phyloP scores from a whole-genome alignment of 2,888 invertebrate species.

The Acronicta aceris region DNA sequence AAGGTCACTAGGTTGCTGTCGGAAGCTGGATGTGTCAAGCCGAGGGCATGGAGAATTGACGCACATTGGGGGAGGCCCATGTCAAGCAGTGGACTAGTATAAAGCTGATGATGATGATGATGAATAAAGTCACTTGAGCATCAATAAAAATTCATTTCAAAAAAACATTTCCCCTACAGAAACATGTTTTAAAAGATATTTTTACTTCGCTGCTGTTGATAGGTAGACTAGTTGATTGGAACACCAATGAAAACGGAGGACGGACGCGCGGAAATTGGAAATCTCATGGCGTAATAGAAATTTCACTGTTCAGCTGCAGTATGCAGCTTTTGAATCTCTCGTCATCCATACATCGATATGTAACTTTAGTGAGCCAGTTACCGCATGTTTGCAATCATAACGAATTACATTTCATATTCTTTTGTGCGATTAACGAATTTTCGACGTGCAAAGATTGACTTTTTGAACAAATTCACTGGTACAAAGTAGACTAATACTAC shows the following conservation, averaged over 20 bases:
- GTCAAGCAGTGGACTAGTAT: too few relatives aligned
- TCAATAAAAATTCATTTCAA: too few relatives aligned
- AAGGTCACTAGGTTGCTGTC: too few relatives aligned
- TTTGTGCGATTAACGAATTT: not conserved
- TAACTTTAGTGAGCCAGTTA: slow-evolving; percentile 1
- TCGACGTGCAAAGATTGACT: not conserved
- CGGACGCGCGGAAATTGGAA: slow-evolving; percentile 56
- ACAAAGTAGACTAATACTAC: too few relatives aligned
- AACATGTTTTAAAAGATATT: slow-evolving; percentile 3
- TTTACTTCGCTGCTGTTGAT: slow-evolving; percentile 7
- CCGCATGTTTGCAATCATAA: not conserved
- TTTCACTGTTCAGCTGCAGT: slow-evolving; percentile 42
- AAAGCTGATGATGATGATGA: too few relatives aligned
- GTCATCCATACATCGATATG: not conserved
- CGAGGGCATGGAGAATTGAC: too few relatives aligned
- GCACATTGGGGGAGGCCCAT: too few relatives aligned
- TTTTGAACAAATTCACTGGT: too few relatives aligned
- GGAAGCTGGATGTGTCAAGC: too few relatives aligned
- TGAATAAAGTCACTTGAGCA: too few relatives aligned
- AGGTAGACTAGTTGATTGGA: slow-evolving; percentile 43
- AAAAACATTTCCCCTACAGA: not conserved
- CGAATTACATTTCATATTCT: not conserved
- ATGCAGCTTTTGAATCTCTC: slow-evolving; percentile 33
- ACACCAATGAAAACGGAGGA: slow-evolving; percentile 48
- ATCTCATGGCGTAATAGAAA: slow-evolving; percentile 60